Percentiles rank a stretch among this genome's conserved stretches.
Evolutionary conservation across 2,113 vertebrate species (phyloP).

Genomic region (Pachyramphus minor): DNA sequence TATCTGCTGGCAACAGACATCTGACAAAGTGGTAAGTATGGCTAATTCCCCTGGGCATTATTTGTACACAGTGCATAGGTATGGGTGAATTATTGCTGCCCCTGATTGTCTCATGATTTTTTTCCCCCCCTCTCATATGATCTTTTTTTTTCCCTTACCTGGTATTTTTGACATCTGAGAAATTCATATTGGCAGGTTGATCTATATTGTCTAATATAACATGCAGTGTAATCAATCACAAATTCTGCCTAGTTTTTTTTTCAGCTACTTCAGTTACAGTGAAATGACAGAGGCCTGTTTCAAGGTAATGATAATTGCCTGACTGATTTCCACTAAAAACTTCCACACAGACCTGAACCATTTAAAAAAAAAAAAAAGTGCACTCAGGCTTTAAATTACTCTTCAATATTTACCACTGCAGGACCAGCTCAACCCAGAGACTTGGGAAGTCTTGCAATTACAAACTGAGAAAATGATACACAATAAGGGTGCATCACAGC

Average conservation of each 20-base stretch:
- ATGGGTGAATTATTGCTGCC: conserved; percentile 74
- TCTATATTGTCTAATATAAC: conserved; percentile 76
- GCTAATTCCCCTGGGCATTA: conserved; percentile 68
- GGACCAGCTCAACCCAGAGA: not conserved
- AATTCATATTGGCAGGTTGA: conserved; percentile 82
- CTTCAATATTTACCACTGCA: not conserved
- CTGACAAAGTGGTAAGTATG: conserved; percentile 63
- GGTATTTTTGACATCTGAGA: conserved; percentile 72
- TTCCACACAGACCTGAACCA: not conserved
- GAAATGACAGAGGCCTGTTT: not conserved
- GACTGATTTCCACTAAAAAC: conserved; percentile 17
- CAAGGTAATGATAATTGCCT: not conserved
- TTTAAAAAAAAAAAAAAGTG: not conserved
- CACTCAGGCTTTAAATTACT: not conserved
- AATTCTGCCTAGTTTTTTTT: conserved; percentile 48
- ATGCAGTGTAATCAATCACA: conserved; percentile 71
- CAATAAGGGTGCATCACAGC: not conserved
- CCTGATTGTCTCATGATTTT: conserved; percentile 76
- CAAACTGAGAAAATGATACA: not conserved
- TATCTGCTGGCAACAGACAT: conserved; percentile 40
- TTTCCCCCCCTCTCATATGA: conserved; percentile 52
- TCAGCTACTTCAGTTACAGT: conserved; percentile 28
- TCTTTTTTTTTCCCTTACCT: conserved; percentile 61
- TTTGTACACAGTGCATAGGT: conserved; percentile 69
- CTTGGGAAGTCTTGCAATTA: not conserved